phyloP scores from a whole-genome alignment of 30 jellyfish, hydroid and myxozoan species.

The Pelagia noctiluca region DNA sequence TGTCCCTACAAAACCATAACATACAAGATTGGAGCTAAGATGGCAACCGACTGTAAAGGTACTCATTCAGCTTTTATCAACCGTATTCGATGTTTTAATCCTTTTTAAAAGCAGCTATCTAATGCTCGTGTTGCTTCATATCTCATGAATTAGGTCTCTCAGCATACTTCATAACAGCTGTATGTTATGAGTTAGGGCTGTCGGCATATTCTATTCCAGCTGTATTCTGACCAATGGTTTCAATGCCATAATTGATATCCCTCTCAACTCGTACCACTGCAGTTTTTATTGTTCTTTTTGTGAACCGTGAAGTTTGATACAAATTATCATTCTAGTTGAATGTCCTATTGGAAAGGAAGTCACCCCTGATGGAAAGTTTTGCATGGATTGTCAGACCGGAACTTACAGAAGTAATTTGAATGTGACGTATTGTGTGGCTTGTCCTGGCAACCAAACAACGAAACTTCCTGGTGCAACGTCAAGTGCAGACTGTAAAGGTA shows the following conservation, averaged over 20 bases:
- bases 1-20: slow-evolving; percentile 84
- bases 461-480: slow-evolving; percentile 53
- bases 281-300: neutral
- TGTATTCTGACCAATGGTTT: too few relatives aligned
- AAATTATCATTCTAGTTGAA: slow-evolving; percentile 26
- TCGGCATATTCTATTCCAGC: too few relatives aligned
- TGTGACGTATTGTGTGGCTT: slow-evolving; percentile 57
- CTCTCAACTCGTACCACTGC: neutral
- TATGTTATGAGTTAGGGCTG: too few relatives aligned
- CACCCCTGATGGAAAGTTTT: slow-evolving; percentile 46
- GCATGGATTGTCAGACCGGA: slow-evolving; percentile 88
- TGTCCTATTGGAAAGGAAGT: slow-evolving; percentile 85
- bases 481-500: slow-evolving; percentile 70
- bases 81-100: neutral
- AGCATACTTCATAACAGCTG: too few relatives aligned
- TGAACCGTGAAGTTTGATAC: neutral
- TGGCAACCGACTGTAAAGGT: slow-evolving; percentile 72
- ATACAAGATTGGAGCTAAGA: slow-evolving; percentile 63
- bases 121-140: too few relatives aligned
- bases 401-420: slow-evolving; percentile 29
- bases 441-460: slow-evolving; percentile 79
- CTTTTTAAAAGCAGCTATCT: too few relatives aligned
- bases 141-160: too few relatives aligned
- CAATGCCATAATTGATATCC: neutral
- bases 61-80: neutral